Conservation (phyloP, 2,888 invertebrate species). For the Zele albiditarsus region DNA sequence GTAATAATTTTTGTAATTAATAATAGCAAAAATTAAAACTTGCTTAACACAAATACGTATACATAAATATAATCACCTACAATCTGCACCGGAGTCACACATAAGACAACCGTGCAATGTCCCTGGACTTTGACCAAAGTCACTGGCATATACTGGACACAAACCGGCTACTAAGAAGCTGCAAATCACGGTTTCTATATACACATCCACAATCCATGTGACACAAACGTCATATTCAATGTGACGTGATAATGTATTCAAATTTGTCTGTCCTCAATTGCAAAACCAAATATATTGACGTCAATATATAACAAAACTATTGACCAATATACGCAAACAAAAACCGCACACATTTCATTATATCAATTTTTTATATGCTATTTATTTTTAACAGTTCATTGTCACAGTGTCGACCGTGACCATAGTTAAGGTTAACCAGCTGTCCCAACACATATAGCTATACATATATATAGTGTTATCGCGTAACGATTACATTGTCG, state of each 20-base stretch:
- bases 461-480: constrained; percentile 32
- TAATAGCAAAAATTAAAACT: no score
- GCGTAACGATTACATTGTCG: constrained; percentile 41
- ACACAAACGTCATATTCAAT: not conserved
- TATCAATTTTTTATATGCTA: not conserved
- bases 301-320: not conserved
- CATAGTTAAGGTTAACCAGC: constrained; percentile 39
- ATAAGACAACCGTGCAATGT: constrained; percentile 1
- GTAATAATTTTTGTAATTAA: no score
- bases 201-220: constrained; percentile 1
- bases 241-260: not conserved
- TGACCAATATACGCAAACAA: not conserved
- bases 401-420: constrained; percentile 28
- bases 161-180: constrained; percentile 28
- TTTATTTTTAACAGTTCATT: constrained; percentile 8
- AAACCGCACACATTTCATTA: not conserved
- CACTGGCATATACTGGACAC: not conserved
- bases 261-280: not conserved
- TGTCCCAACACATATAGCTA: not conserved
- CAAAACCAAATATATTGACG: not conserved
- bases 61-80: not conserved
- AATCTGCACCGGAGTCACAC: constrained; percentile 20
- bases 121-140: constrained; percentile 35
- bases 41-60: not conserved
- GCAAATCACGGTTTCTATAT: not conserved